A percentile compares a stretch with the other conserved stretches of the same genome.
Conservation (phyloP, 35 echinoderm and acorn worm genomes). For the Eucidaris tribuloides region DNA sequence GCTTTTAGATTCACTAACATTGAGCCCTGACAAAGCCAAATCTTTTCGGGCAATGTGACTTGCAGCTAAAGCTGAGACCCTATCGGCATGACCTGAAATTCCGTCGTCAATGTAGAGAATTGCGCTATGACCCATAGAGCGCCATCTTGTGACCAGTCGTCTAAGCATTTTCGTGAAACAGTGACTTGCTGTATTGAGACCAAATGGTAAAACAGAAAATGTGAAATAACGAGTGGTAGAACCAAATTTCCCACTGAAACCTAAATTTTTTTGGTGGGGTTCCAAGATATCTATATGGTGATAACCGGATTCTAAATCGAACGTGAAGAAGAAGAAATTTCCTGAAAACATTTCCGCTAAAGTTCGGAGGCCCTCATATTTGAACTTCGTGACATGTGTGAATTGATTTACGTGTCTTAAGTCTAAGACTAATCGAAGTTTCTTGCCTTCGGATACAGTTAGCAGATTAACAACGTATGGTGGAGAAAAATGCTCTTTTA, state of each 20-base stretch:
- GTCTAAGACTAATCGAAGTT: constrained; percentile 16
- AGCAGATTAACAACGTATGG: constrained; percentile 11
- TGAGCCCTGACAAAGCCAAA: no score
- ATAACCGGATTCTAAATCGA: no score
- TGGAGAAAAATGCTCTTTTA: constrained; percentile 7
- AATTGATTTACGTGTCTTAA: no score
- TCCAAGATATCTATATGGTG: no score
- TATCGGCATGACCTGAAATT: no score
- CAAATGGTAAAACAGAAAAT: constrained; percentile 25
- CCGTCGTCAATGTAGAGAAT: no score
- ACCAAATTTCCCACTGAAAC: constrained; percentile 24
- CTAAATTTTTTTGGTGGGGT: constrained; percentile 8
- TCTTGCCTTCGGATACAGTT: not conserved
- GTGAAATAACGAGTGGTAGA: constrained; percentile 12
- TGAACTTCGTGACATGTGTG: no score
- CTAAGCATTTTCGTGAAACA: constrained; percentile 50
- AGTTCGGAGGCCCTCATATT: no score
- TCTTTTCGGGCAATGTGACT: constrained; percentile 2
- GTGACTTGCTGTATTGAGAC: constrained; percentile 30
- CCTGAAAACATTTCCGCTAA: constrained; percentile 10
- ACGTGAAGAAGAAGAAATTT: not conserved
- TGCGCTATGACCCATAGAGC: constrained; percentile 23
- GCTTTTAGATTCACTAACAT: no score
- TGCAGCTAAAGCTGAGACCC: no score
- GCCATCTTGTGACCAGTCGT: constrained; percentile 23